A percentile compares a stretch with the other conserved stretches of the same genome.
phyloP scores from a whole-genome alignment of 2,888 invertebrate genomes.

The Cacoxenus indagator region DNA sequence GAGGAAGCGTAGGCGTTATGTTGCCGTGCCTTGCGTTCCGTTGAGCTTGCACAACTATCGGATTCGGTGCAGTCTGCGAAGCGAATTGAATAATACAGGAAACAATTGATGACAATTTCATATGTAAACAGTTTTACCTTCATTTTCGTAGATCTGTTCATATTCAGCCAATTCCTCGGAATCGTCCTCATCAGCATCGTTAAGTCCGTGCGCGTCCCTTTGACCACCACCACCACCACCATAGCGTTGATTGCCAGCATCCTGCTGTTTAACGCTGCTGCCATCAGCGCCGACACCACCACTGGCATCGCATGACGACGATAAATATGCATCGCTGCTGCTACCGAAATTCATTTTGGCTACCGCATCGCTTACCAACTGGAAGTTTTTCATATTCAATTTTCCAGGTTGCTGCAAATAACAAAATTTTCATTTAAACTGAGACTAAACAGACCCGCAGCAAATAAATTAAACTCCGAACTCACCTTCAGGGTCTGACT shows the following conservation, averaged over 20 bases:
- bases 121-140: too few species aligned
- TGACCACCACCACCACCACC: too few species aligned
- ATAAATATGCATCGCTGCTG: constrained; percentile 60
- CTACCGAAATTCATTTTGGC: constrained; percentile 77
- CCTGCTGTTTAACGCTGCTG: background rate
- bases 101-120: constrained; percentile 4
- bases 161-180: constrained; percentile 79
- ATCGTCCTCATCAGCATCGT: constrained; percentile 82
- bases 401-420: constrained; percentile 84
- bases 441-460: too few species aligned
- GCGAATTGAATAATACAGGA: background rate
- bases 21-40: constrained; percentile 74
- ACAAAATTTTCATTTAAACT: too few species aligned
- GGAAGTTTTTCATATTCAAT: constrained; percentile 89
- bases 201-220: constrained; percentile 77
- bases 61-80: constrained; percentile 81
- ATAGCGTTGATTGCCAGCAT: constrained; percentile 60
- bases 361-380: constrained; percentile 89
- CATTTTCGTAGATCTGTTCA: constrained; percentile 78
- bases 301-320: constrained; percentile 48
- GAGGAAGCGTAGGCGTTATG: constrained; percentile 75
- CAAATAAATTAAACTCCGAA: too few species aligned
- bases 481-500: constrained; percentile 78
- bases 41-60: constrained; percentile 81
- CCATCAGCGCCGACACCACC: constrained; percentile 39